phyloP scores from a whole-genome alignment of 1,140 invertebrate genomes.

The Gonioctena quinquepunctata region DNA sequence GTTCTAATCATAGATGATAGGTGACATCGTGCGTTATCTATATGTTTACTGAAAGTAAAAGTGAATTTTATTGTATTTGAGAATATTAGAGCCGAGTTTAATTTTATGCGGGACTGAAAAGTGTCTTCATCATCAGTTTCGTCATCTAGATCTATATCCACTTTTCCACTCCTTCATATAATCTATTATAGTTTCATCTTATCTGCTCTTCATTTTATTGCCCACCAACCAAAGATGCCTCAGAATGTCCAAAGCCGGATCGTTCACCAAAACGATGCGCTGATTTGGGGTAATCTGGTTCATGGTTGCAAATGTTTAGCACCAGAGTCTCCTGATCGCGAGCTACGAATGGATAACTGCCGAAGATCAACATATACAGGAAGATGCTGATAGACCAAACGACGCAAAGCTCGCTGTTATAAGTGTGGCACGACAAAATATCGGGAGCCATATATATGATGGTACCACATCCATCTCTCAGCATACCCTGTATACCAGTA shows the following conservation, averaged over 20 bases:
- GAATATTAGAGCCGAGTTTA: no score
- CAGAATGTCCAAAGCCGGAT: conserved; percentile 59
- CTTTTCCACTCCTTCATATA: conserved; percentile 49
- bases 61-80: no score
- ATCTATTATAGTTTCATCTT: conserved; percentile 45
- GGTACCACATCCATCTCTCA: conserved; percentile 63
- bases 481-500: conserved; percentile 60
- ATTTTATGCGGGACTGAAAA: no score
- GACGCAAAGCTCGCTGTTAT: conserved; percentile 65
- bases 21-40: no score
- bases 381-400: conserved; percentile 65
- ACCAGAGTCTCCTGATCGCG: conserved; percentile 45
- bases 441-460: conserved; percentile 65
- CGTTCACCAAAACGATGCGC: conserved; percentile 52
- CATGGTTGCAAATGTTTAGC: conserved; percentile 44
- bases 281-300: conserved; percentile 28
- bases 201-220: conserved; percentile 20
- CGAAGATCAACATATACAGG: conserved; percentile 58
- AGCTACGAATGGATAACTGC: conserved; percentile 51
- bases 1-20: no score
- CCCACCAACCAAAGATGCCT: conserved; percentile 59
- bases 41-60: no score
- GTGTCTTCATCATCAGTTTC: no score
- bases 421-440: conserved; percentile 60
- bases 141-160: no score